Percentiles rank a stretch among this genome's conserved stretches.
Evolutionary conservation across 2,797 vertebrate species (phyloP).

Genomic region (Ataeniobius toweri): DNA sequence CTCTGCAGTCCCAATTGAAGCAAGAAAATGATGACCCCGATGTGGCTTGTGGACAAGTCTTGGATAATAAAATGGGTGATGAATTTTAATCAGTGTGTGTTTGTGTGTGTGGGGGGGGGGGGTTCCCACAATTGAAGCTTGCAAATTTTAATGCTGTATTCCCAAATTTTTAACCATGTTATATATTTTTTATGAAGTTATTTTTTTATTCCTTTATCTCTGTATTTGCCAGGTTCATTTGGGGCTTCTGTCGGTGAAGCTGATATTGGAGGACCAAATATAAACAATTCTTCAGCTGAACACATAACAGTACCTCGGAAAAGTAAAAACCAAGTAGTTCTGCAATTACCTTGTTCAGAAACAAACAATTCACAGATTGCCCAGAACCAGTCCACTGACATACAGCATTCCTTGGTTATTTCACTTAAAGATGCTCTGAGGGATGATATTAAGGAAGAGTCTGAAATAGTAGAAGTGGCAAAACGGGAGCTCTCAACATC

Average conservation of each 20-base stretch:
- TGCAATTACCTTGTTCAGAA: background rate
- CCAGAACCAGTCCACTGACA: conserved; percentile 19
- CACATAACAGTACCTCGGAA: conserved; percentile 6
- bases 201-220: conserved; percentile 1
- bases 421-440: conserved; percentile 27
- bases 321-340: background rate
- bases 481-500: background rate
- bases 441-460: conserved; percentile 15
- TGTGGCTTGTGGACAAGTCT: conserved; percentile 24
- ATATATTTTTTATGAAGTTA: background rate
- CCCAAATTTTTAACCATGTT: background rate
- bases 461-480: conserved; percentile 19
- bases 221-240: conserved; percentile 19
- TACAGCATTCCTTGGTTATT: conserved; percentile 20
- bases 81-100: background rate
- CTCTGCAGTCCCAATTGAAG: conserved; percentile 49
- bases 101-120: background rate
- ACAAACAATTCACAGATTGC: background rate
- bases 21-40: conserved; percentile 55
- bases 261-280: conserved; percentile 7
- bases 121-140: background rate
- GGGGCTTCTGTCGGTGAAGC: background rate
- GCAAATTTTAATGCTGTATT: background rate
- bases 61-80: conserved; percentile 49
- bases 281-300: conserved; percentile 18